Percentiles rank a stretch among this genome's conserved stretches.
Evolutionary conservation across 2,113 vertebrate genomes (phyloP).

Genomic region (Macrotus californicus): DNA sequence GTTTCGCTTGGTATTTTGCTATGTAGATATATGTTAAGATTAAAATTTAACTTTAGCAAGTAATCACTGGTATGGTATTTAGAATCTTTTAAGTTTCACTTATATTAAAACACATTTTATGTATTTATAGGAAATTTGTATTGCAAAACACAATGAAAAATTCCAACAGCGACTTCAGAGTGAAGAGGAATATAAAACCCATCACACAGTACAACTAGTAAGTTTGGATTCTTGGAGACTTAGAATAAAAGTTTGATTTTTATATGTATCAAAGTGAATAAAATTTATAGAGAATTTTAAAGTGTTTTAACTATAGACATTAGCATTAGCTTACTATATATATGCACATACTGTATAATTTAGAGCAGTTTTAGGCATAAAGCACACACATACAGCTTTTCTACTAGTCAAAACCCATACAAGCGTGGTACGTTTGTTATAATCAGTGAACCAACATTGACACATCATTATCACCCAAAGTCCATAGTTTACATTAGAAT

Average conservation of each 20-base stretch:
- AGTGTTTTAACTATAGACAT: neutral
- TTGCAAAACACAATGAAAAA: conserved; percentile 94
- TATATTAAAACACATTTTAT: conserved; percentile 53
- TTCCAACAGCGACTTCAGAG: conserved; percentile 83
- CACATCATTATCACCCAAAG: neutral
- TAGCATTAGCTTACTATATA: neutral
- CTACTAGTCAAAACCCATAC: neutral
- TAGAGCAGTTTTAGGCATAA: neutral
- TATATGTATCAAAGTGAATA: neutral
- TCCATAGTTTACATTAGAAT: neutral
- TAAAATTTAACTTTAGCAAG: neutral
- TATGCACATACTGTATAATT: neutral
- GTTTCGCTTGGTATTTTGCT: neutral
- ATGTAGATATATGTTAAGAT: conserved; percentile 1
- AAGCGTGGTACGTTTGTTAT: neutral
- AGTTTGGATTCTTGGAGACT: conserved; percentile 45
- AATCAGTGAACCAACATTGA: neutral
- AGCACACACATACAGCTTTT: neutral
- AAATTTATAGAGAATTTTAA: neutral
- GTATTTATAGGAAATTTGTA: conserved; percentile 91
- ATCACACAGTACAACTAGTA: conserved; percentile 82
- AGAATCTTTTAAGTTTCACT: neutral
- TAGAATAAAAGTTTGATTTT: neutral
- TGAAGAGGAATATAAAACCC: conserved; percentile 77
- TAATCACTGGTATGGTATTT: neutral